Percentiles rank a stretch among this genome's conserved stretches.
Conservation (phyloP, 1,140 invertebrate genomes). For the Anastatus disparis region DNA sequence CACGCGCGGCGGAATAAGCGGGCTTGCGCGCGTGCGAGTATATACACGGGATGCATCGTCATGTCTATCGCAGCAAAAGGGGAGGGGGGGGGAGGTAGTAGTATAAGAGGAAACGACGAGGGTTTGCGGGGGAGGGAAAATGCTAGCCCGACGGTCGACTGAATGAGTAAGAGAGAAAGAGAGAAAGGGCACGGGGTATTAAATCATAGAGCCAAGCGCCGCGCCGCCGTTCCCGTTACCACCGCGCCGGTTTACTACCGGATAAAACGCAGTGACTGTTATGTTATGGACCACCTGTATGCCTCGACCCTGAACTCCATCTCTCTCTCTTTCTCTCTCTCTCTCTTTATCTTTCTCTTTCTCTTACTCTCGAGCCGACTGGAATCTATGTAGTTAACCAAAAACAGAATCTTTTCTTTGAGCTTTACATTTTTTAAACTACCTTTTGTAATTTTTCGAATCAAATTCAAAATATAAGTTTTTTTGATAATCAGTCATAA, state of each 20-base stretch:
- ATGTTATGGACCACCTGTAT: conserved; percentile 69
- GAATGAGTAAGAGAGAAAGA: conserved; percentile 30
- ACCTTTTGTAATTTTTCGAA: too few species aligned
- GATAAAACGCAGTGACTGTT: conserved; percentile 69
- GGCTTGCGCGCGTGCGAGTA: too few species aligned
- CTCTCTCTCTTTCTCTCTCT: conserved; percentile 41
- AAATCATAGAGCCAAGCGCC: conserved; percentile 65
- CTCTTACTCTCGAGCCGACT: conserved; percentile 37
- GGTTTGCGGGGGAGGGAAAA: conserved; percentile 34
- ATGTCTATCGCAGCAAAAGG: background rate
- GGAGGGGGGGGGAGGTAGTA: conserved; percentile 3
- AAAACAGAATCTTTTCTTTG: too few species aligned
- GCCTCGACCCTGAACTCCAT: conserved; percentile 65
- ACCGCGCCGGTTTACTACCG: conserved; percentile 67
- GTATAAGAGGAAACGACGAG: conserved; percentile 35
- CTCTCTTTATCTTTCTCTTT: too few species aligned
- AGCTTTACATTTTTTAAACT: too few species aligned
- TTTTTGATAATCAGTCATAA: too few species aligned
- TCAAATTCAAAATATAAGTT: too few species aligned
- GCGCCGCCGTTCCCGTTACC: too few species aligned
- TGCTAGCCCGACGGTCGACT: conserved; percentile 3
- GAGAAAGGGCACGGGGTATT: conserved; percentile 62
- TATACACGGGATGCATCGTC: too few species aligned
- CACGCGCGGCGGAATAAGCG: too few species aligned
- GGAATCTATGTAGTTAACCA: conserved; percentile 58